Conservation (phyloP, 2,797 vertebrate species). For the Pseudochromis fuscus region DNA sequence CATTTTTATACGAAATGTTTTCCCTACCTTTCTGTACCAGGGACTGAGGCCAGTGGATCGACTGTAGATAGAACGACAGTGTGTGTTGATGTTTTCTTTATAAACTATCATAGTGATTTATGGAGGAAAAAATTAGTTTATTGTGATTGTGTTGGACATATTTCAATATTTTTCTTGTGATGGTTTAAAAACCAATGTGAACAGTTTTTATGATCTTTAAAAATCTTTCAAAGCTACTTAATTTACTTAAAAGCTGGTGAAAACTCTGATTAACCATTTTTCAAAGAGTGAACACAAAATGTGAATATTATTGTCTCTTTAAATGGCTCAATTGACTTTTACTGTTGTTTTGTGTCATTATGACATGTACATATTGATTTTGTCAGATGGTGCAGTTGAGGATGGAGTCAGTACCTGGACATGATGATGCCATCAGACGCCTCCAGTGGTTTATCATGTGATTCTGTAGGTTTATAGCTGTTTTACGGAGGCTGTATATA, state of each 20-base stretch:
- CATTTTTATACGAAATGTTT: constrained; percentile 67
- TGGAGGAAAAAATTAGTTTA: constrained; percentile 67
- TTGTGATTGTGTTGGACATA: constrained; percentile 82
- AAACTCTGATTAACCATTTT: constrained; percentile 62
- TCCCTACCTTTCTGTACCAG: constrained; percentile 67
- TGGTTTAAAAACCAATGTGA: constrained; percentile 72
- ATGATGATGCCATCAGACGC: constrained; percentile 47
- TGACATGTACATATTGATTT: constrained; percentile 79
- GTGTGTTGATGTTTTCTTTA: constrained; percentile 76
- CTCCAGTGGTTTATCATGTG: constrained; percentile 63
- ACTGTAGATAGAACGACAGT: constrained; percentile 75
- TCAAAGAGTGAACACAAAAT: constrained; percentile 62
- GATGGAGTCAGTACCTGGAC: constrained; percentile 31
- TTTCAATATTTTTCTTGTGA: constrained; percentile 82
- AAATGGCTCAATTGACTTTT: constrained; percentile 70
- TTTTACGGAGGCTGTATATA: constrained; percentile 69
- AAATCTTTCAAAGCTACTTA: constrained; percentile 53
- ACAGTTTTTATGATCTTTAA: constrained; percentile 73
- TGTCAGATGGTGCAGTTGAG: constrained; percentile 48
- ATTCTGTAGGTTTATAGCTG: constrained; percentile 62
- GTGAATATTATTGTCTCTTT: constrained; percentile 77
- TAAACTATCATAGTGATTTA: constrained; percentile 72
- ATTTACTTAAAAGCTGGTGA: constrained; percentile 59
- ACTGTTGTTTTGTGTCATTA: constrained; percentile 77
- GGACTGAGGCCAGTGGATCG: constrained; percentile 75